phyloP scores from a whole-genome alignment of 37 sponge, comb jelly and placozoan genomes.

The Ianthella basta region DNA sequence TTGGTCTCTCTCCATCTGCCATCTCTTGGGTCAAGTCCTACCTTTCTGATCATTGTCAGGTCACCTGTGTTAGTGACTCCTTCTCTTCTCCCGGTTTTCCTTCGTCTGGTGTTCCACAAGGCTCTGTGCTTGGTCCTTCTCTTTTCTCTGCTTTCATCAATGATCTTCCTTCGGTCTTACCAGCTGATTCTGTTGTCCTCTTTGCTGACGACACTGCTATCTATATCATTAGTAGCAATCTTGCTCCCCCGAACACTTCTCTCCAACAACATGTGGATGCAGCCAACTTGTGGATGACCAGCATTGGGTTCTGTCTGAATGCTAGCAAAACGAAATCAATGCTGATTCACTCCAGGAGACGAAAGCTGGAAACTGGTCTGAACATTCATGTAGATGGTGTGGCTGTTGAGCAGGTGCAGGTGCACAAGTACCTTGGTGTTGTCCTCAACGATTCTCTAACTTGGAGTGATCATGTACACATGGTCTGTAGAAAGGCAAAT shows the following conservation, averaged over 20 bases:
- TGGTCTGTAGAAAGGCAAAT: too few species aligned
- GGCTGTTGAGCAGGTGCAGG: constrained; percentile 1
- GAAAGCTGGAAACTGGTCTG: background rate
- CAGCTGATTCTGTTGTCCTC: background rate
- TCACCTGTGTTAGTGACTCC: constrained; percentile 1
- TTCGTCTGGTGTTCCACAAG: constrained; percentile 5
- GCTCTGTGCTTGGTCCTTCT: constrained; percentile 9
- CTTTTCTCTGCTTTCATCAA: constrained; percentile 20
- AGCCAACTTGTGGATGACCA: background rate
- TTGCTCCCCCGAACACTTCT: background rate
- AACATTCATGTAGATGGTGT: background rate
- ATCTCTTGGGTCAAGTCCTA: constrained; percentile 5
- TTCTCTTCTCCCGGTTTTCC: constrained; percentile 13
- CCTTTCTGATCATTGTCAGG: background rate
- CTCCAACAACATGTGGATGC: background rate
- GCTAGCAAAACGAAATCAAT: background rate
- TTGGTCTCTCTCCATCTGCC: constrained; percentile 6
- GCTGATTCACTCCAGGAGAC: constrained; percentile 9
- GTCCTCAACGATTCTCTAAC: background rate
- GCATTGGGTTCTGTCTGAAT: background rate
- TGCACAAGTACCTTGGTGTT: constrained; percentile 22
- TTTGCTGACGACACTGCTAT: constrained; percentile 16
- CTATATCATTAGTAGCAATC: constrained; percentile 15
- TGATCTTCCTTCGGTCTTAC: constrained; percentile 5
- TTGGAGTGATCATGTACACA: constrained; percentile 21